phyloP scores from a whole-genome alignment of 2,113 vertebrate species.

The Noturus placidus region DNA sequence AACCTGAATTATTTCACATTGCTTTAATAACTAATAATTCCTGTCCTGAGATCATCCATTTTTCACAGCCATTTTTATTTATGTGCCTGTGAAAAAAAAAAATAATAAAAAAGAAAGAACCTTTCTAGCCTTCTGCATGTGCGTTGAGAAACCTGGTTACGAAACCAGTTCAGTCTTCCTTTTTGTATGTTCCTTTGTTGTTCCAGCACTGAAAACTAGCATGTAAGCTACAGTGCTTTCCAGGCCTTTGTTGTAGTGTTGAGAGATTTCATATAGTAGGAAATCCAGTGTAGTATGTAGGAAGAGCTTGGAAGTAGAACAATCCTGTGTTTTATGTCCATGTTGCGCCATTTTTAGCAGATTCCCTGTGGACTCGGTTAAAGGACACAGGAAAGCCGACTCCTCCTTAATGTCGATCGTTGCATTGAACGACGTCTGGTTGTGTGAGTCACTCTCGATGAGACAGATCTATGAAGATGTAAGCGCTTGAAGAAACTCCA shows the following conservation, averaged over 20 bases:
- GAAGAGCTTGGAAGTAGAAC: background rate
- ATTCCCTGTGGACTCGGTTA: constrained; percentile 20
- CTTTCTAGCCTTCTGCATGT: background rate
- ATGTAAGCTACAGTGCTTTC: background rate
- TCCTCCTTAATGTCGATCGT: constrained; percentile 32
- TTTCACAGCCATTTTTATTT: background rate
- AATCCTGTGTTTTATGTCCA: too few species aligned
- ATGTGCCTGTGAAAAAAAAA: background rate
- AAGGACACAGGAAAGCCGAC: constrained; percentile 32
- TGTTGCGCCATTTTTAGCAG: background rate
- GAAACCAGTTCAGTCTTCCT: background rate
- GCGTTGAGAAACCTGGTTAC: background rate
- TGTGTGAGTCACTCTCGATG: background rate
- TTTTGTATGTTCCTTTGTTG: background rate
- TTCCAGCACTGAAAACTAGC: background rate
- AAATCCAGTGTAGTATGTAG: background rate
- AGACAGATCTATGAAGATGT: background rate
- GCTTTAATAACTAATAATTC: constrained; percentile 38
- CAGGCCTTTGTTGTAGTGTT: background rate
- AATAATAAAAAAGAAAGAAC: background rate
- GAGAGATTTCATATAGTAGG: background rate
- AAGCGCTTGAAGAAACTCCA: background rate
- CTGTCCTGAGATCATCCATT: background rate
- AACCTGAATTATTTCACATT: constrained; percentile 29
- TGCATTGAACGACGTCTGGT: constrained; percentile 26